Evolutionary conservation across 1,140 invertebrate genomes (phyloP).

Genomic region (Heliothis subflexa): DNA sequence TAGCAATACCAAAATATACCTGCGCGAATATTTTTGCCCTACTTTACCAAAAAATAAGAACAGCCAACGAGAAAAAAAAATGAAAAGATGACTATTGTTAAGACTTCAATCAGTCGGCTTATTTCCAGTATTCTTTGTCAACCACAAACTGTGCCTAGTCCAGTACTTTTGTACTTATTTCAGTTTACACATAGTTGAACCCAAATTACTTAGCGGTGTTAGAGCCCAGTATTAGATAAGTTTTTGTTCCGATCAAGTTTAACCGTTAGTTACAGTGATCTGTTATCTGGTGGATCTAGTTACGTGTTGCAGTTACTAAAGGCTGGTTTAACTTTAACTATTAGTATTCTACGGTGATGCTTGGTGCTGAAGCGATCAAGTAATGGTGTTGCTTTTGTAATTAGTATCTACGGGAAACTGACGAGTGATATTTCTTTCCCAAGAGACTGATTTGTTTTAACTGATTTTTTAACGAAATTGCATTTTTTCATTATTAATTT

Average conservation of each 20-base stretch:
- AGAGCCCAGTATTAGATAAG: background rate
- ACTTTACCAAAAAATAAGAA: background rate
- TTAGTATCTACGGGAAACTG: background rate
- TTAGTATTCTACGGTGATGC: background rate
- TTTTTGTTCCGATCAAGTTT: slow-evolving; percentile 14
- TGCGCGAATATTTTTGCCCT: no score
- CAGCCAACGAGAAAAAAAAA: background rate
- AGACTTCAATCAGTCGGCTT: background rate
- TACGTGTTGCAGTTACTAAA: slow-evolving; percentile 20
- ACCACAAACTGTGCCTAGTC: background rate
- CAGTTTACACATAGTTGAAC: background rate
- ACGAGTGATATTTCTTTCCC: background rate
- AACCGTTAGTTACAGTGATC: background rate
- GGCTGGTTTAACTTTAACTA: background rate
- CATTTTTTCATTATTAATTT: no score
- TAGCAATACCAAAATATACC: no score
- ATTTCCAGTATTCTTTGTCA: background rate
- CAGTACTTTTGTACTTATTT: background rate
- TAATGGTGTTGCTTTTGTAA: slow-evolving; percentile 3
- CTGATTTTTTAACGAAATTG: no score
- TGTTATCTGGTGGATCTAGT: slow-evolving; percentile 4
- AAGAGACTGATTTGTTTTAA: background rate
- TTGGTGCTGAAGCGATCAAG: background rate
- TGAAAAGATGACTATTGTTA: background rate
- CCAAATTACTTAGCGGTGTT: slow-evolving; percentile 15